Conservation (phyloP, 1,140 invertebrate genomes). For the Eueides isabella region DNA sequence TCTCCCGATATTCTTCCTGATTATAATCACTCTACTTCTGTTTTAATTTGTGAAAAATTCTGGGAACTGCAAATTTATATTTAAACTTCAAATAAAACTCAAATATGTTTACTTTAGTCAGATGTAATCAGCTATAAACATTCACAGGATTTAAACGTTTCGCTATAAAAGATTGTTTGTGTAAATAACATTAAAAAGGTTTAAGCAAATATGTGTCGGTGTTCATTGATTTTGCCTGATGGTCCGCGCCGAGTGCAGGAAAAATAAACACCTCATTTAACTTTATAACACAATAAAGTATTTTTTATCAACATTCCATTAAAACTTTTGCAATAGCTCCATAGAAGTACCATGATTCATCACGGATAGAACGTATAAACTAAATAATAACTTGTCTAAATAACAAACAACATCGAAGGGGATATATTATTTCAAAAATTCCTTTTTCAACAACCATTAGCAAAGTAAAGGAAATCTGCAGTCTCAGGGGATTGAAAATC, state of each 20-base stretch:
- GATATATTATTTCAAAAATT: constrained; percentile 56
- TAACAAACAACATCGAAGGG: neutral
- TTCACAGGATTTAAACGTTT: constrained; percentile 24
- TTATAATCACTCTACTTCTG: constrained; percentile 43
- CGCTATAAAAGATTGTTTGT: constrained; percentile 30
- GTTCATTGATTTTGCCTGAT: constrained; percentile 54
- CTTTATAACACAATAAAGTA: constrained; percentile 60
- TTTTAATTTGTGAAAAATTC: neutral
- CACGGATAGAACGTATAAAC: neutral
- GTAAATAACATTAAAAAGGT: constrained; percentile 52
- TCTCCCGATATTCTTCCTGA: constrained; percentile 50
- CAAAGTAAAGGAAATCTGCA: constrained; percentile 57
- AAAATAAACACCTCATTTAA: constrained; percentile 70
- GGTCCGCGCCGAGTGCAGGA: constrained; percentile 58
- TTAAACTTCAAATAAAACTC: constrained; percentile 6
- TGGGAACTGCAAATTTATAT: neutral
- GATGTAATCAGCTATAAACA: constrained; percentile 23
- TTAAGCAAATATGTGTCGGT: constrained; percentile 51
- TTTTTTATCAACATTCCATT: constrained; percentile 35
- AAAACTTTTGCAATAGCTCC: neutral
- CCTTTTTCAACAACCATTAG: constrained; percentile 60
- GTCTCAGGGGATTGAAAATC: constrained; percentile 71
- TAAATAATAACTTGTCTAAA: constrained; percentile 16
- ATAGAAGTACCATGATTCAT: constrained; percentile 4
- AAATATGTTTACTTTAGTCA: neutral